Evolutionary conservation across 2,113 vertebrate genomes (phyloP).

Genomic region (Pelodiscus sinensis): DNA sequence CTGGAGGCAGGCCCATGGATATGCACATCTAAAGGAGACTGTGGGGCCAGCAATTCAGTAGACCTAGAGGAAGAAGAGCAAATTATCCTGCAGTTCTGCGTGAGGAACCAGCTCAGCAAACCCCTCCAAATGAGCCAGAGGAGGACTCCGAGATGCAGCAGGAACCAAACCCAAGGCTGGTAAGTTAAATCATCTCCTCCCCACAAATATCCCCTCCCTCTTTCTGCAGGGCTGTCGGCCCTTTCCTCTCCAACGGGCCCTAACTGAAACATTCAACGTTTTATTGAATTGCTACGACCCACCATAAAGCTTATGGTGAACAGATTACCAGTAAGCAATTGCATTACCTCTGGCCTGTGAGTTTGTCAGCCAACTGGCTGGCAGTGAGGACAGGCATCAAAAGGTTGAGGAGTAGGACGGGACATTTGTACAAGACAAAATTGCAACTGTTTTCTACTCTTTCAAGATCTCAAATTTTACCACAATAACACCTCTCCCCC

Average conservation of each 20-base stretch:
- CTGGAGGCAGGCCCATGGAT: neutral
- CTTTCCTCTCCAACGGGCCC: neutral
- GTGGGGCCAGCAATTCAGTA: neutral
- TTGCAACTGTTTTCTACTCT: neutral
- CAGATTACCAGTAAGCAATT: neutral
- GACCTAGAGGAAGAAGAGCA: neutral
- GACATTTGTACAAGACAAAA: neutral
- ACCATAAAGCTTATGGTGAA: neutral
- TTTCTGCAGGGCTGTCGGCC: neutral
- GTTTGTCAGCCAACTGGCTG: neutral
- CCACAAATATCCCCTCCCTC: neutral
- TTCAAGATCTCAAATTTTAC: neutral
- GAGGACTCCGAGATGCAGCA: neutral
- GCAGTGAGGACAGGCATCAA: neutral
- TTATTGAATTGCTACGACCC: neutral
- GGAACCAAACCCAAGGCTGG: neutral
- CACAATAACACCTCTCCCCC: neutral
- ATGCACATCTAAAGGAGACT: neutral
- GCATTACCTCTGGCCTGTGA: neutral
- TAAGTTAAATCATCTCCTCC: neutral
- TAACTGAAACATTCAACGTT: neutral
- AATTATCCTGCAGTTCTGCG: neutral
- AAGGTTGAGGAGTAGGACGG: neutral
- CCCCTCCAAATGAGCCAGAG: neutral
- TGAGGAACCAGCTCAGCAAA: neutral